Evolutionary conservation across 1,140 invertebrate species (phyloP).

Genomic region (Conus ventricosus): DNA sequence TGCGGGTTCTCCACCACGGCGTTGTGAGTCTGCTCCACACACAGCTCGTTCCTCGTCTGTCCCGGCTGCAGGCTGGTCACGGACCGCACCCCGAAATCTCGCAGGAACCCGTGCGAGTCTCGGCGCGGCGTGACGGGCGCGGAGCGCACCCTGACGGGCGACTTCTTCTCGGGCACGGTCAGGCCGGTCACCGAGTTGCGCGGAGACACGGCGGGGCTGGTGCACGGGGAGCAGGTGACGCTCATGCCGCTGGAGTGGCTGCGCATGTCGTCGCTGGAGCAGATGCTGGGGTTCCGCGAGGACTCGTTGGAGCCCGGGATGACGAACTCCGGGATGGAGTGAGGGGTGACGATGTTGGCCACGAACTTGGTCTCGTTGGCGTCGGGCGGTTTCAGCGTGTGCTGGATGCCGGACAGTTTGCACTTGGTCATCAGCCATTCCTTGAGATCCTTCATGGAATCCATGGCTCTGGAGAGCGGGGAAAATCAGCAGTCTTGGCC

Average conservation of each 20-base stretch:
- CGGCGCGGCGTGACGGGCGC: constrained; percentile 63
- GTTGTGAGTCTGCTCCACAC: constrained; percentile 38
- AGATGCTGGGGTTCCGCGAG: constrained; percentile 59
- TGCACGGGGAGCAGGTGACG: constrained; percentile 52
- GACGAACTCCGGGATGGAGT: constrained; percentile 68
- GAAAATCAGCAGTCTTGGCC: too few relatives aligned
- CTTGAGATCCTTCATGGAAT: constrained; percentile 64
- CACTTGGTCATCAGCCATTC: constrained; percentile 68
- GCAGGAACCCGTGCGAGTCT: constrained; percentile 52
- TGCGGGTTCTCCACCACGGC: constrained; percentile 60
- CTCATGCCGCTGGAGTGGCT: constrained; percentile 52
- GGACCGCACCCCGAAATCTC: constrained; percentile 41
- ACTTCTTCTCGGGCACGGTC: constrained; percentile 48
- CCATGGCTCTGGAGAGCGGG: constrained; percentile 35
- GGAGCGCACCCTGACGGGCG: constrained; percentile 50
- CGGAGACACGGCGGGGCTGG: constrained; percentile 55
- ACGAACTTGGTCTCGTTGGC: constrained; percentile 31
- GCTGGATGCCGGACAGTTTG: constrained; percentile 47
- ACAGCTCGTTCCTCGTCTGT: neutral
- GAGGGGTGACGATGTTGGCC: constrained; percentile 59
- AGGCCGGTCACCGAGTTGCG: constrained; percentile 52
- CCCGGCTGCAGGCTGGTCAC: constrained; percentile 38
- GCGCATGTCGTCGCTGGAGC: constrained; percentile 56
- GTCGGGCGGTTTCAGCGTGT: constrained; percentile 10
- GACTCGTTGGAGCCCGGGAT: constrained; percentile 66